These are phyloP conservation scores for Anarrhichthys ocellatus DNA, from an alignment of 2,113 vertebrate genomes.

Conservation along the genomic window DNA sequence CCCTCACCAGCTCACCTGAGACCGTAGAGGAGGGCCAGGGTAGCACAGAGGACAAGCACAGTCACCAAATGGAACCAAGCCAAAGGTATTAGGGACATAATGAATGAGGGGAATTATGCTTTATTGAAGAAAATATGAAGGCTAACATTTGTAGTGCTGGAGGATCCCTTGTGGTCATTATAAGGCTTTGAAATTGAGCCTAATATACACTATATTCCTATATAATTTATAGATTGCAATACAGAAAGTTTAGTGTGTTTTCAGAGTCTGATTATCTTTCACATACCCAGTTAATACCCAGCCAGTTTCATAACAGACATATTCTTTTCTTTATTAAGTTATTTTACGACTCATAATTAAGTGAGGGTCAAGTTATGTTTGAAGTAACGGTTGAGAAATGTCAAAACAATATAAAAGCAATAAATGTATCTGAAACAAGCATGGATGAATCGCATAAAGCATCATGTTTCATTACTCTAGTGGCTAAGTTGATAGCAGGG, in stretches of 20 bases:
- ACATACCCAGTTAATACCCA: background rate
- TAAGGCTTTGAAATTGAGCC: background rate
- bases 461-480: background rate
- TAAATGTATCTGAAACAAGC: background rate
- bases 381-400: background rate
- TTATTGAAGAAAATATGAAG: background rate
- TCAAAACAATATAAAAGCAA: background rate
- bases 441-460: background rate
- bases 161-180: background rate
- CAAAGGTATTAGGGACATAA: constrained; percentile 68
- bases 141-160: background rate
- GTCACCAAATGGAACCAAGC: constrained; percentile 38
- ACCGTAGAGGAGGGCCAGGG: constrained; percentile 66
- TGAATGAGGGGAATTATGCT: constrained; percentile 20
- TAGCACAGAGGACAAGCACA: constrained; percentile 37
- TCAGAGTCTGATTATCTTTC: background rate
- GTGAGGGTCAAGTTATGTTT: background rate
- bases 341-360: no score
- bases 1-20: constrained; percentile 70
- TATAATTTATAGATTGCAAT: background rate
- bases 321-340: background rate
- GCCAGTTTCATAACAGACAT: background rate
- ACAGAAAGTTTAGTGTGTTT: background rate
- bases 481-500: no score
- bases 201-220: background rate